Evolutionary conservation across 2,888 invertebrate species (phyloP), one percentile per base, ranked within the genome.

Genomic region (Drosophila nr. fundita): DNA sequence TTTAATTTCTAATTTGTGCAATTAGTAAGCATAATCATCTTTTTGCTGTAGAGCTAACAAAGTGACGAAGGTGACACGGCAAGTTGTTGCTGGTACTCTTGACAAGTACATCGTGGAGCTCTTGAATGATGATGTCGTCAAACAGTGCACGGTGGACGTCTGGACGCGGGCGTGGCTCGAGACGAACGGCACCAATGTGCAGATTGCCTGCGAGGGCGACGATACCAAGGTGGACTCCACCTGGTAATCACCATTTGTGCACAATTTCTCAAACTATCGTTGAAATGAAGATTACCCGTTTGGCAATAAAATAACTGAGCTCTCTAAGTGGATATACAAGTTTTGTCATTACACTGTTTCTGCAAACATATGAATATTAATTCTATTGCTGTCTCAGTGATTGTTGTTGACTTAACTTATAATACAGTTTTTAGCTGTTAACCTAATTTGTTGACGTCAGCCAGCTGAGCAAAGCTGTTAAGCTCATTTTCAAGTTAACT

Each of bases 71-170:
- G 91, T 82, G 11, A 79, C 81, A 3, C 54, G 34, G 7, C 91
- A 91, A 68, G 61, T 82, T 8, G 91, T 90, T 27, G 40, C 89
- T 29, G 90, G 90, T 5, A 6, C 7, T 0, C 49, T 76, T 0
- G 59, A 73, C 2, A 68, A 59, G 32, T 90, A 81, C 57, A 73
- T 18, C 21, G 57, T 30, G 10, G 42, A 57, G 6, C 6, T 57
- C 13, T 15, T 11, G 1, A 42, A 18, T 3, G 57, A 7, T 11
- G 30, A 18, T 18, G 30, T 2, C 30, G 30, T 1, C 18, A 30
- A 57, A 2, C 11, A 11, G 8, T 57, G 57, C 30, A 24, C 10
- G 4, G 45, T 1, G 24, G 0, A 2, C 1, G 0, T 45, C 45
- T 45, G 45, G 45, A 4, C 4, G 15, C 45, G 8, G 15, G 15